Evolutionary conservation across 2,797 vertebrate species (phyloP), one percentile per base, ranked within the genome.

Genomic region (Echeneis naucrates): DNA sequence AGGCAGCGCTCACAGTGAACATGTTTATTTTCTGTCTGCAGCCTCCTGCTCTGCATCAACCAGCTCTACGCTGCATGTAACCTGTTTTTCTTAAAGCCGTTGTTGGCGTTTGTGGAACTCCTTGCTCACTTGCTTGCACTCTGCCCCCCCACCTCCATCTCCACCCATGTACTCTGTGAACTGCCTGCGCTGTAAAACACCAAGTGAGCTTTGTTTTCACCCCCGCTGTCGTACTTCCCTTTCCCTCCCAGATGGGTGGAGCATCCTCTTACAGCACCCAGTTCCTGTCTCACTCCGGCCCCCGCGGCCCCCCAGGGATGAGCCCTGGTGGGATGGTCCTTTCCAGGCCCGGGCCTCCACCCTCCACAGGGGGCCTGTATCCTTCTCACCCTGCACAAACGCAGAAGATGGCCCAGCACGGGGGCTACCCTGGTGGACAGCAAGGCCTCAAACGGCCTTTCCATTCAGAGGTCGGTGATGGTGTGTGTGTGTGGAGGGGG

Each of bases 191-290:
- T 44, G 47, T 42, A 7, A 72, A 66, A 53, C 2, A 60, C 50
- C 51, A 9, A 8, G 16, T 17, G 33, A n/a, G 35, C 58, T 66
- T 68, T 76, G 35, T 78, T 63, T 60, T 72, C 0, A 40, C 17
- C 1, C 9, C 26, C 26, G 51, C 47, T 75, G 52, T 72, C 55
- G 14, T 73, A 30, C 58, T 76, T 82, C 59, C 42, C 35, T 67
- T 79, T 83, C 62, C 78, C 70, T 79, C 55, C 30, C 83, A 99
- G 97, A 95, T 99, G 93, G 95, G 96, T n/a, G 89, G 96, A 0
- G 94, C 95, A 42, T 95, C 97, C 87, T 93, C 97, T 45, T 99
- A 97, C 83, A 93, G 91, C 90, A 96, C 93, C 85, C 97, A 98
- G 89, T 98, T 97, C 91, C 86, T 98, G 86, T 95, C 96, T 57